Evolutionary conservation across 2,113 vertebrate genomes (phyloP).

Genomic region (Sciurus niger): DNA sequence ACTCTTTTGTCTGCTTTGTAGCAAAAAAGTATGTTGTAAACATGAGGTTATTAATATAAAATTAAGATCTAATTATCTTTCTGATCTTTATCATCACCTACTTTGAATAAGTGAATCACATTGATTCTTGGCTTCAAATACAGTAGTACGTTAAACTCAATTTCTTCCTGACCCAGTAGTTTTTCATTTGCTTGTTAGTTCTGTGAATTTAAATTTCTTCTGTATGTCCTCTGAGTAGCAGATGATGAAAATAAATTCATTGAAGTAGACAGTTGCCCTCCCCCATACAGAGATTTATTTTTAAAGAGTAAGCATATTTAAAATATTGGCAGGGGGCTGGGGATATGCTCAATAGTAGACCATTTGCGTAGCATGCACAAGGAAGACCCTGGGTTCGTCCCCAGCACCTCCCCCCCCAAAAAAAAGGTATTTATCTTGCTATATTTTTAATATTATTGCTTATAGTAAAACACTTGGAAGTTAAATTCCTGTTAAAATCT

Average conservation of each 20-base stretch:
- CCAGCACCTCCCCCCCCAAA: no score
- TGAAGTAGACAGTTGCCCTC: neutral
- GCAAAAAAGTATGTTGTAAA: slow-evolving; percentile 19
- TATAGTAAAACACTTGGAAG: slow-evolving; percentile 37
- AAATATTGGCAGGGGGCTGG: neutral
- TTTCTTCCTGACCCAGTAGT: slow-evolving; percentile 20
- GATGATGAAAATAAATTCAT: slow-evolving; percentile 54
- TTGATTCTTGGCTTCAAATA: neutral
- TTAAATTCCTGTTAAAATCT: slow-evolving; percentile 48
- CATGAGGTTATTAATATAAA: slow-evolving; percentile 39
- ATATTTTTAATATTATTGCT: slow-evolving; percentile 50
- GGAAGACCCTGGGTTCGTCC: no score
- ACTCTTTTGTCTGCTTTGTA: slow-evolving; percentile 32
- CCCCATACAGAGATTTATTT: slow-evolving; percentile 26
- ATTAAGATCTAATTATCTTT: neutral
- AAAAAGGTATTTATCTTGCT: slow-evolving; percentile 10
- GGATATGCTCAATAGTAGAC: no score
- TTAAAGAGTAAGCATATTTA: slow-evolving; percentile 56
- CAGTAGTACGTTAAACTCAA: neutral
- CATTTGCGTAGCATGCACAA: no score
- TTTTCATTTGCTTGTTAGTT: slow-evolving; percentile 28
- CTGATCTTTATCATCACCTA: neutral
- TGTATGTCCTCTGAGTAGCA: slow-evolving; percentile 9
- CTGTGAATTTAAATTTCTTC: slow-evolving; percentile 58
- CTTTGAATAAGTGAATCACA: neutral